phyloP scores from a whole-genome alignment of 1,140 invertebrate species.

The Colletes gigas region DNA sequence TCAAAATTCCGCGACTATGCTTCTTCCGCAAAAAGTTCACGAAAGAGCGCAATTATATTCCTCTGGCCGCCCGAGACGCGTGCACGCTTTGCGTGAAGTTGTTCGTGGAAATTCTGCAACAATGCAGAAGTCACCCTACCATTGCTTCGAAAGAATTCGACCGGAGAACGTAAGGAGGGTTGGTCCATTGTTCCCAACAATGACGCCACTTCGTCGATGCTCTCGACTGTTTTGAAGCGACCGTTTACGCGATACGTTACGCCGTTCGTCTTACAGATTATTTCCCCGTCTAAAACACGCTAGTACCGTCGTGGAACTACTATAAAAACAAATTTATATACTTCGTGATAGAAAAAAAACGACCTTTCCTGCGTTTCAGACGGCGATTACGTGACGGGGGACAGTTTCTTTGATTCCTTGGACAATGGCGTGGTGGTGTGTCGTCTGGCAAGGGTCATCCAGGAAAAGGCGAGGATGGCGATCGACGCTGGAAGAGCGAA shows the following conservation, averaged over 20 bases:
- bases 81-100: neutral
- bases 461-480: constrained; percentile 86
- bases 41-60: constrained; percentile 13
- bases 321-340: neutral
- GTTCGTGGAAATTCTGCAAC: neutral
- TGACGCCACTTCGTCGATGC: constrained; percentile 32
- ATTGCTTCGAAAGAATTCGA: constrained; percentile 2
- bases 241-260: constrained; percentile 13
- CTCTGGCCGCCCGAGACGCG: neutral
- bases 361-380: constrained; percentile 80
- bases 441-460: constrained; percentile 88
- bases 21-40: neutral
- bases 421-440: constrained; percentile 92
- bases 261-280: neutral
- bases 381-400: constrained; percentile 87
- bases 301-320: too few relatives aligned
- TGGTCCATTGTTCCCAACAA: constrained; percentile 37
- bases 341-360: neutral
- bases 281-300: too few relatives aligned
- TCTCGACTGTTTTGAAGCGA: constrained; percentile 35
- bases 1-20: too few relatives aligned
- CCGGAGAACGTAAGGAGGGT: neutral
- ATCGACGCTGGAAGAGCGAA: constrained; percentile 84
- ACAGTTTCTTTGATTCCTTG: constrained; percentile 89
- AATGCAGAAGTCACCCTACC: constrained; percentile 25